A percentile compares a stretch with the other conserved stretches of the same genome.
These are phyloP conservation scores for Falco novaeseelandiae DNA, from an alignment of 2,797 vertebrate species.

Conservation along the genomic window DNA sequence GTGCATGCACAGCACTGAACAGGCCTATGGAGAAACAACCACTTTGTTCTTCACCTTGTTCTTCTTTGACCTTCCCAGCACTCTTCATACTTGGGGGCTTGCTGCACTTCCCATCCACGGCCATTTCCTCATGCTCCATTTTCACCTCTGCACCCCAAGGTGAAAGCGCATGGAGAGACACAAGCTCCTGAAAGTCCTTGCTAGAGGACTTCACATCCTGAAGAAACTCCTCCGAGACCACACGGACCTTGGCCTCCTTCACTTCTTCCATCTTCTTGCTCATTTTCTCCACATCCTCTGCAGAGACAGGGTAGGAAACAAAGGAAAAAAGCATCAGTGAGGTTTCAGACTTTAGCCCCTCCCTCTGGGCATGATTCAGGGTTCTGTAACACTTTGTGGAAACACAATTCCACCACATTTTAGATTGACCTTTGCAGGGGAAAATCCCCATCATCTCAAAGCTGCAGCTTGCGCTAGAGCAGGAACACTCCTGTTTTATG, in stretches of 20 bases:
- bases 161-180: constrained; percentile 87
- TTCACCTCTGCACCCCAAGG: constrained; percentile 94
- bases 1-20: background rate
- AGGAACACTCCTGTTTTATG: background rate
- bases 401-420: background rate
- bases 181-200: constrained; percentile 88
- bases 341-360: background rate
- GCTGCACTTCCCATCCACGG: constrained; percentile 80
- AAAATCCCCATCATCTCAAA: background rate
- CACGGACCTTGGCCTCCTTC: constrained; percentile 86
- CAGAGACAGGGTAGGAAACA: background rate
- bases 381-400: background rate
- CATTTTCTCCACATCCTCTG: constrained; percentile 98
- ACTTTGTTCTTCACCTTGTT: constrained; percentile 82
- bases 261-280: constrained; percentile 97
- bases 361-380: background rate
- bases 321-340: background rate
- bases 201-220: constrained; percentile 84
- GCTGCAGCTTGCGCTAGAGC: background rate
- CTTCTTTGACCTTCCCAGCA: constrained; percentile 85
- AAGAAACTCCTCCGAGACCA: constrained; percentile 91
- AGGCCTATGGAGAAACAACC: constrained; percentile 20
- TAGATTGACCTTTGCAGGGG: background rate
- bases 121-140: constrained; percentile 73
- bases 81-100: constrained; percentile 82